Base-by-base conservation (phyloP, 2,797 vertebrate genomes). In the Apodemus agrarius region DNA sequence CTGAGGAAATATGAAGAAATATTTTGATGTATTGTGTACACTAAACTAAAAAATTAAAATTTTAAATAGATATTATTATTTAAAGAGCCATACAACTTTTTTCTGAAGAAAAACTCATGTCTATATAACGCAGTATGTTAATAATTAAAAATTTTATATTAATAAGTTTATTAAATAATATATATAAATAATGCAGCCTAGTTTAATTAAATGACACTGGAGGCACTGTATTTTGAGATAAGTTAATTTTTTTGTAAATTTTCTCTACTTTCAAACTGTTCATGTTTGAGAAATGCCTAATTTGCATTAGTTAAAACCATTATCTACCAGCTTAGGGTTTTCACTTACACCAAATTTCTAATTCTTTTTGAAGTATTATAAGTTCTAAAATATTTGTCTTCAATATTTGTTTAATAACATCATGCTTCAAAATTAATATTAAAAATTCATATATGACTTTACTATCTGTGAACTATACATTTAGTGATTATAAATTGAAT, bases 211-310 rank as follows among this genome's bases (percentile, higher is more conserved):
- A 63, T 52, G 46, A 19, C 6, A 37, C 10, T 61, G 13, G 8
- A 52, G 26, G 11, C 57, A 61, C 21, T 86, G n/a, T 79, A 83
- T 40, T 89, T 75, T 89, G 12, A 91, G 61, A 89, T 67, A 65
- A 57, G 76, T 93, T 57, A 49, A 84, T 14, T 80, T 78, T 93
- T 86, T 92, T 92, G 34, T 40, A 29, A 9, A 9, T 84, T 92
- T 65, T 52, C 2, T 90, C 84, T 61, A 61, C 46, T 6, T 59
- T 24, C 5, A 14, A 95, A 2, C 1, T 75, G 63, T 83, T 29
- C 76, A 17, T 59, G 69, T 84, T 90, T 94, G 43, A 40, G 34
- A 88, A 81, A 16, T 89, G 1, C 17, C 24, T 78, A 86, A 46
- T 80, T 57, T 37, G 7, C 49, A 61, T 88, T 69, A 40, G 72